Evolutionary conservation across 1,140 invertebrate species (phyloP).

Genomic region (Battus philenor): DNA sequence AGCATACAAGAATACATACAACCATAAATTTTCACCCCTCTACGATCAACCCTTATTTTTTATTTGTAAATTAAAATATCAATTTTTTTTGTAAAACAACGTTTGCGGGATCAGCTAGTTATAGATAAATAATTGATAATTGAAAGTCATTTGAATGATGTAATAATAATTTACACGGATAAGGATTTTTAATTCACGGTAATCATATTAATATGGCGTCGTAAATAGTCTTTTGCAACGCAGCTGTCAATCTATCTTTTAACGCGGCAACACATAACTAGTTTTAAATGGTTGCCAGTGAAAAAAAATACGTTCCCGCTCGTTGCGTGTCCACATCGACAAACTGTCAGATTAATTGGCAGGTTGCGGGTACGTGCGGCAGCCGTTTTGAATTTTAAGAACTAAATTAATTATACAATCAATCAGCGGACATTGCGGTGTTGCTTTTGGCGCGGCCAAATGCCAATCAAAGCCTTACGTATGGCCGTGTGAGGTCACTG

Average conservation of each 20-base stretch:
- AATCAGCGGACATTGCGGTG: conserved; percentile 62
- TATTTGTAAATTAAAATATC: no score
- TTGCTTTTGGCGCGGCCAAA: conserved; percentile 63
- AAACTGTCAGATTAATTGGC: conserved; percentile 64
- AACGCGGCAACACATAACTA: conserved; percentile 39
- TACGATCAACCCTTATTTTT: no score
- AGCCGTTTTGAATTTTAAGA: conserved; percentile 49
- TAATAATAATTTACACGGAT: no score
- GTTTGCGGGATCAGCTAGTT: no score
- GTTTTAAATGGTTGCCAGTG: conserved; percentile 43
- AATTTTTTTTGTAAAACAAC: no score
- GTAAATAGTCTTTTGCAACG: conserved; percentile 43
- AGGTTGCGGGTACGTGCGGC: conserved; percentile 45
- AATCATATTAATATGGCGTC: conserved; percentile 17
- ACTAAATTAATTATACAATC: conserved; percentile 70
- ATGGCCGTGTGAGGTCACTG: no score
- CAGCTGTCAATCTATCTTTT: conserved; percentile 45
- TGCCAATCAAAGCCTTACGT: conserved; percentile 50
- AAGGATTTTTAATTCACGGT: not conserved
- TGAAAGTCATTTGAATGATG: no score
- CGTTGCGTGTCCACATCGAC: conserved; percentile 54
- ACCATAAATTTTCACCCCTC: no score
- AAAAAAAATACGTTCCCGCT: conserved; percentile 40
- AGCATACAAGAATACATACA: no score
- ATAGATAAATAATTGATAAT: no score